Conservation (phyloP, 2,797 vertebrate species). For the Allobates femoralis region DNA sequence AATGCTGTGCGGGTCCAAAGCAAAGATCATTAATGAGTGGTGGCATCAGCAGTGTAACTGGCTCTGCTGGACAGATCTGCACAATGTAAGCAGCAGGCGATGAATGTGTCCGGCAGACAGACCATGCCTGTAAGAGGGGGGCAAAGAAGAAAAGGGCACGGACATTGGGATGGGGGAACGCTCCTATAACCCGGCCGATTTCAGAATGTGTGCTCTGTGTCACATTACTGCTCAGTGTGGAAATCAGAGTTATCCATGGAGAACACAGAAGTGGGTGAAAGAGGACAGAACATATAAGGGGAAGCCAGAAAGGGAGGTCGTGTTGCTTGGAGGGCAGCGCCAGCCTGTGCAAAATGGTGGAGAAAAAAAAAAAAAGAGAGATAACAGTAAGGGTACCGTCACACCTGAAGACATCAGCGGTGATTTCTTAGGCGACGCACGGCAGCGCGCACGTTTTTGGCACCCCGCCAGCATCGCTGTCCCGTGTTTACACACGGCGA, state of each 20-base stretch:
- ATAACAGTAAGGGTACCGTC: too few species aligned
- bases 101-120: not conserved
- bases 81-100: not conserved
- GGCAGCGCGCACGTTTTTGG: too few species aligned
- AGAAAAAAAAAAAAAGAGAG: not conserved
- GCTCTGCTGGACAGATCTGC: not conserved
- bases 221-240: constrained; percentile 18
- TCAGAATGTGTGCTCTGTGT: not conserved
- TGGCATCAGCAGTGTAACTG: not conserved
- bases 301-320: not conserved
- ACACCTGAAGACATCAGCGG: too few species aligned
- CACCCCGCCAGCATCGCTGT: too few species aligned
- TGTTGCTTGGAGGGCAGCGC: not conserved
- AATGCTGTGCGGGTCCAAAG: too few species aligned
- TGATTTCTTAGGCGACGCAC: too few species aligned
- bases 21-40: not conserved
- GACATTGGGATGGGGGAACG: not conserved
- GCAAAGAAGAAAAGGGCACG: not conserved
- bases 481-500: too few species aligned
- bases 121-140: not conserved
- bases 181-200: too few species aligned
- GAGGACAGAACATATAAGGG: constrained; percentile 2
- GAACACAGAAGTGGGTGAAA: constrained; percentile 29
- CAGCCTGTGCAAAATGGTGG: not conserved
- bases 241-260: constrained; percentile 20